Evolutionary conservation across 1,140 invertebrate species (phyloP), one percentile per base, ranked within the genome.

Genomic region (Heliconius eleuchia): DNA sequence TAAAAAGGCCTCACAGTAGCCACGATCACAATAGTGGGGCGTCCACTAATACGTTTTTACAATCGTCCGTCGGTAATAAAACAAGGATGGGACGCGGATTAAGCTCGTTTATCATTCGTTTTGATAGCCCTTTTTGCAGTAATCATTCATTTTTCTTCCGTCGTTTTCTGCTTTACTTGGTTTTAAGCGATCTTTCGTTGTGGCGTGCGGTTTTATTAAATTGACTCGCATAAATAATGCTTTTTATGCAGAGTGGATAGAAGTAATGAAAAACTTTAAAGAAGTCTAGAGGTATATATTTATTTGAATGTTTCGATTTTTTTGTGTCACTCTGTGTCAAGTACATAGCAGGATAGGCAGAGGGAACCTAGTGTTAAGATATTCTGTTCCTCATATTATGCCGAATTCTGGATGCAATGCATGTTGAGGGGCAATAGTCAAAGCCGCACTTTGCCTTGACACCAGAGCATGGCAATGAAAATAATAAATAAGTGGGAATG

Each of bases 111-210:
- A 94, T 94, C 92, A 94, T 94, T 94, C 91, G 89, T 91, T 92
- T 88, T 93, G 92, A 94, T 94, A 87, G 91, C 91, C 91, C 87
- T 93, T 93, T 93, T 94, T 93, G 92, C 91, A 88, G 89, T 93
- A 94, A 94, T 94, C 92, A 92, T 92, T 94, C 92, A 94, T 94
- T 94, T 94, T 92, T 93, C 91, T 94, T 94, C 91, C 90, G 87
- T 91, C 89, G 88, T 90, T 90, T 90, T 91, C 88, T 89, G 86
- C 90, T 92, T 90, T 87, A 89, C 88, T 92, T 88, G 89, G 88
- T 85, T 89, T 91, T 91, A 89, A 91, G 91, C 90, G 89, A 87
- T 90, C 87, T 89, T 87, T 85, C 87, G 79, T 81, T 82, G 73
- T 79, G 76, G 52, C 79, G 84, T 86, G 89, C 90, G 86, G 86